Base-by-base conservation (phyloP, 1,140 invertebrate species). In the Drosophila bocki region DNA sequence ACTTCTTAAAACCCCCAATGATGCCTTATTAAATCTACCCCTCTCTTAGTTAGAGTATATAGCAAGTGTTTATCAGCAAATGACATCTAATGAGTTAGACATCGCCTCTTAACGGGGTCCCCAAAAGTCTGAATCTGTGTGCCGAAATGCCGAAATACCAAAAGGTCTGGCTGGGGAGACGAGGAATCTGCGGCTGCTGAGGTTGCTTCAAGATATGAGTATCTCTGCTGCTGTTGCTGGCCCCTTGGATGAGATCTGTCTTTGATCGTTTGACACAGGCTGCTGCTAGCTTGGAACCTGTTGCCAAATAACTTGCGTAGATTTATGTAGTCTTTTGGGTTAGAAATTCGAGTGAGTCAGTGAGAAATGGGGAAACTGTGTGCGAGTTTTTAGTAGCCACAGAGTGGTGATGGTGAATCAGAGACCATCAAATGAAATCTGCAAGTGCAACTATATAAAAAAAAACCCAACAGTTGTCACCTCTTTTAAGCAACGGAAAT, bases 41-140 rank as follows among this genome's bases (percentile, higher is more conserved):
- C 45, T 13, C 0, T 0, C 41, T 7, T 0, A 0, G 12, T 29
- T 13, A 84, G 82, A n/a, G 82, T 74, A 85, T 6, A 54, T 1
- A n/a, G 19, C 39, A 17, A 22, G 51, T 47, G 42, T 71, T 90
- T 90, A 90, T 90, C 85, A 85, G 63, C 85, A 79, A 90, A 80
- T 80, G 80, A 87, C 83, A 90, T 90, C 86, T 91, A 90, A 90
- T 90, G 86, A 90, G 82, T 79, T 71, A 80, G 80, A 79, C 79
- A 59, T 64, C 44, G 67, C 64, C 62, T 62, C 59, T 71, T 80
- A 68, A 64, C 75, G 76, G 67, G 71, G 67, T 65, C 65, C 33
- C 45, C 29, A 51, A 65, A 51, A 51, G n/a, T 45, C 17, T 39
- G 19, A 29, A 19, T 53, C 37, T n/a, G 37, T 35, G 33, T 53